Evolutionary conservation across 2,113 vertebrate genomes (phyloP).

Genomic region (Rattus norvegicus): GRCr8 NC_086039.1:19667501-19668000

Average conservation of each 20-base stretch:
- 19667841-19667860: background rate
- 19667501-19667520: background rate
- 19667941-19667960: background rate
- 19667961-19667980: background rate
- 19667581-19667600: background rate
- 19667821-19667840: background rate
- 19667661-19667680: too few relatives aligned
- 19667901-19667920: background rate
- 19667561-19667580: background rate
- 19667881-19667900: background rate
- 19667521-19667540: background rate
- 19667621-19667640: too few relatives aligned
- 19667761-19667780: background rate
- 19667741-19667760: background rate
- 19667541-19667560: background rate
- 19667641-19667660: too few relatives aligned
- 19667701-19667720: background rate
- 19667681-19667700: too few relatives aligned
- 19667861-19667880: background rate
- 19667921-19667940: background rate
- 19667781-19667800: background rate
- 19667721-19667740: background rate
- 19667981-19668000: background rate
- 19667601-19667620: too few relatives aligned
- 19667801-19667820: background rate